phyloP scores from a whole-genome alignment of 2,888 invertebrate species.

The Agapetus fuscipes region DNA sequence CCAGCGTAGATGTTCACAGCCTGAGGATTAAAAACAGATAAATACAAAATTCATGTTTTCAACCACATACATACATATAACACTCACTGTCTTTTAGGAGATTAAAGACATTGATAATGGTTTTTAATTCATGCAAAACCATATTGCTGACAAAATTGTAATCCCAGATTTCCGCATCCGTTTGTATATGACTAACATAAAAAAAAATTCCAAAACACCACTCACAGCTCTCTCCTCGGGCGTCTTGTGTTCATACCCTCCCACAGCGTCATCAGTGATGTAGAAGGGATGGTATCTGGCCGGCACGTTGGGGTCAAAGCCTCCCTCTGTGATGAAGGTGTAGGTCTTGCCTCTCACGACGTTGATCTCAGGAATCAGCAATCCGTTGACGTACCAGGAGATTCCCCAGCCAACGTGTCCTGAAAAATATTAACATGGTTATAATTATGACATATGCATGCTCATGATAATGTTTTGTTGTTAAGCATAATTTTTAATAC shows the following conservation, averaged over 20 bases:
- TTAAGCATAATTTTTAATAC: not conserved
- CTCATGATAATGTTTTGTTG: not conserved
- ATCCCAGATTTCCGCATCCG: too few species aligned
- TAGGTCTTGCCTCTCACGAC: slow-evolving; percentile 80
- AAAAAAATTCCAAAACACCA: too few species aligned
- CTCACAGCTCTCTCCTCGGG: slow-evolving; percentile 69
- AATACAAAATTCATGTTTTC: not conserved
- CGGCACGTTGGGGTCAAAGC: slow-evolving; percentile 64
- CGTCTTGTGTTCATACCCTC: slow-evolving; percentile 78
- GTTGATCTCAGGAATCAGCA: slow-evolving; percentile 84
- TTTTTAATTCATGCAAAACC: too few species aligned
- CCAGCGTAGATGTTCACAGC: slow-evolving; percentile 76
- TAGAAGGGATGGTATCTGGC: slow-evolving; percentile 89
- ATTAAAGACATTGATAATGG: too few species aligned
- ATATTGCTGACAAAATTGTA: too few species aligned
- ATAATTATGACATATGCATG: slow-evolving; percentile 1
- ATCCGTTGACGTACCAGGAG: slow-evolving; percentile 89
- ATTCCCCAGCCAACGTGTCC: slow-evolving; percentile 93
- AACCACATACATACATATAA: not conserved
- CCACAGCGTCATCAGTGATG: slow-evolving; percentile 86
- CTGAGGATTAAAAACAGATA: too few species aligned
- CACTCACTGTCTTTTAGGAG: too few species aligned
- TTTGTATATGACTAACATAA: too few species aligned
- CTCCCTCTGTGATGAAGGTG: slow-evolving; percentile 83
- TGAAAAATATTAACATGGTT: slow-evolving; percentile 35